Base-by-base conservation (phyloP, 2,113 vertebrate genomes). In the Sakesphorus luctuosus region DNA sequence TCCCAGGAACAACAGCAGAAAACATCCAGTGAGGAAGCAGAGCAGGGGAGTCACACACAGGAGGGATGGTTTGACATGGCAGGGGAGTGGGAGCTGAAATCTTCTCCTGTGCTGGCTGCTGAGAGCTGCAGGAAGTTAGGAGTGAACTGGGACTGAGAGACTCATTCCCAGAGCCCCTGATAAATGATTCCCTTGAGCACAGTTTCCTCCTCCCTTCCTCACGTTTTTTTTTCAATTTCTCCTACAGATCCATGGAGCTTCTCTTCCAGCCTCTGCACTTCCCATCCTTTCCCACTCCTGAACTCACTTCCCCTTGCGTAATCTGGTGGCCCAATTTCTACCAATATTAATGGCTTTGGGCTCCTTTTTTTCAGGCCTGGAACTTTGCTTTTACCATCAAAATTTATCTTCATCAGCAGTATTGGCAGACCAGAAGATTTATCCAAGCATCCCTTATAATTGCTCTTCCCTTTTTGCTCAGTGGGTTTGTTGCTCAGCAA, bases 341-440 rank as follows among this genome's bases (percentile, higher is more conserved):
- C 90, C 35, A 17, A 62, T 94, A 94, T 92, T 96, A 87, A 96
- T 95, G 91, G 68, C 77, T 72, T 36, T 44, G 17, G 31, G 47
- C 38, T 92, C 40, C 43, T 92, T 95, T 91, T 94, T 79, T 80
- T 97, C 55, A 89, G 58, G 36, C 61, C 62, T 91, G 79, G 69
- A 77, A 94, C 75, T 96, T 94, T 73, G 74, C 56, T 96, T 96
- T 97, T 90, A 93, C 89, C 96, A 90, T 87, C 93, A 96, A 84
- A 80, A 96, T 94, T 73, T 31, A 53, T 97, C 92, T 97, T 93
- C 74, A 10, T 31, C 72, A 96, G 50, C 90, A 91, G 56, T 44
- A 55, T 46, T 80, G 95, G 79, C 93, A 86, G 87, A 50, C 35
- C 11, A 5, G 79, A 78, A 56, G 46, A 74, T 94, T 95, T 91